Evolutionary conservation across 1,140 invertebrate genomes (phyloP).

Genomic region (Cydia amplana): DNA sequence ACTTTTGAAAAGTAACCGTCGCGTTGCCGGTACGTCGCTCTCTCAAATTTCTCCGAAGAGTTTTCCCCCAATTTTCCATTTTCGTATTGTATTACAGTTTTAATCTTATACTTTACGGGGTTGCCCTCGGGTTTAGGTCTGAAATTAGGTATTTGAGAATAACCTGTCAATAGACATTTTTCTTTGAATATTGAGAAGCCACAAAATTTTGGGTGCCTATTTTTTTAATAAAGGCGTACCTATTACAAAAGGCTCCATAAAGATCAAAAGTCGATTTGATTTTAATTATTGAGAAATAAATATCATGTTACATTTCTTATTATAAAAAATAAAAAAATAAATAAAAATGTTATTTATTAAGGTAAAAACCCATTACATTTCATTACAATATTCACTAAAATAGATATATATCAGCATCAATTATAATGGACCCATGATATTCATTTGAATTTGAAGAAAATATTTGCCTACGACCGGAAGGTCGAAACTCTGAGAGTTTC

Average conservation of each 20-base stretch:
- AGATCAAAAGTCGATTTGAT: too few species aligned
- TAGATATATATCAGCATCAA: too few species aligned
- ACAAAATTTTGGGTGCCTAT: background rate
- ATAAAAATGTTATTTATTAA: too few species aligned
- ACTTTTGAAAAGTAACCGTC: background rate
- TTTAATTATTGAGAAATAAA: background rate
- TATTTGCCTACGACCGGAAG: too few species aligned
- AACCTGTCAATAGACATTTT: background rate
- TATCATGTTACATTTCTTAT: too few species aligned
- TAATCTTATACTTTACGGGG: constrained; percentile 12
- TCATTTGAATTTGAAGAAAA: too few species aligned
- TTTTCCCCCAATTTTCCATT: constrained; percentile 24
- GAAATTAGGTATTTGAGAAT: constrained; percentile 2
- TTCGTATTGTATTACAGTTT: constrained; percentile 29
- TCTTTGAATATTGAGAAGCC: background rate
- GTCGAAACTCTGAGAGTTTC: too few species aligned
- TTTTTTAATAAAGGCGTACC: background rate
- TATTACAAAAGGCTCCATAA: background rate
- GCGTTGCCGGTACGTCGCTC: background rate
- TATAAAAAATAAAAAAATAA: too few species aligned
- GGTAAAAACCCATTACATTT: too few species aligned
- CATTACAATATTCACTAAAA: too few species aligned
- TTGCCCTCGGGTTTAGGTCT: background rate
- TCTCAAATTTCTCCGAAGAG: background rate
- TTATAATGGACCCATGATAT: too few species aligned